phyloP scores from a whole-genome alignment of 35 echinoderm and acorn worm genomes.

The Hemicentrotus pulcherrimus region DNA sequence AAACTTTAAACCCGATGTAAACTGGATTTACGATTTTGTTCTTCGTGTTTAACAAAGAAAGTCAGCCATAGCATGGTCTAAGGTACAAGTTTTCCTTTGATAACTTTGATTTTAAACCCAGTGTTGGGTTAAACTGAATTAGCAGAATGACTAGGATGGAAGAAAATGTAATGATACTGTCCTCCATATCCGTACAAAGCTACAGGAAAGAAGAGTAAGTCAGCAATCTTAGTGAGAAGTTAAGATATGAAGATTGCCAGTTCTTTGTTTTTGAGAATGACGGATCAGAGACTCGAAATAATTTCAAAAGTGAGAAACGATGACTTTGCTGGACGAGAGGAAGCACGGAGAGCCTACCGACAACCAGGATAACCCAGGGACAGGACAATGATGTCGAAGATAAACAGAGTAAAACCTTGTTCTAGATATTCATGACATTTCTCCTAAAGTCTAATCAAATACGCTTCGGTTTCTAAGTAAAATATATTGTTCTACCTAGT shows the following conservation, averaged over 20 bases:
- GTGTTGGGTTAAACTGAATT: not conserved
- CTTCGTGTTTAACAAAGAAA: not conserved
- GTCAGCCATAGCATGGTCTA: no score
- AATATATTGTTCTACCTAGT: not conserved
- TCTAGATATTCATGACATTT: not conserved
- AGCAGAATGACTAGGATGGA: no score
- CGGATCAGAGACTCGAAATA: no score
- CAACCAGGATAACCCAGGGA: not conserved
- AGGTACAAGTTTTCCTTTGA: no score
- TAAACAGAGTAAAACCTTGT: not conserved
- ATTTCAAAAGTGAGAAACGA: no score
- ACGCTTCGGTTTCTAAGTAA: not conserved
- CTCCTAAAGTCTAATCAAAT: not conserved
- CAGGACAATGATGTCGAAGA: not conserved
- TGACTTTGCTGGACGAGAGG: no score
- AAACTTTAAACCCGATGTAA: no score
- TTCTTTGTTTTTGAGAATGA: not conserved
- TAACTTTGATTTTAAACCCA: no score
- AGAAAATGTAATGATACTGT: no score
- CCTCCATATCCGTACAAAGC: no score
- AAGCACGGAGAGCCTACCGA: no score
- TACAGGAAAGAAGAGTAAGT: no score
- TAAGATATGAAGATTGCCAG: not conserved
- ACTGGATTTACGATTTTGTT: not conserved
- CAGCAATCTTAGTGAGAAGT: not conserved